phyloP scores from a whole-genome alignment of 2,113 vertebrate genomes.

The Larimichthys crocea region DNA sequence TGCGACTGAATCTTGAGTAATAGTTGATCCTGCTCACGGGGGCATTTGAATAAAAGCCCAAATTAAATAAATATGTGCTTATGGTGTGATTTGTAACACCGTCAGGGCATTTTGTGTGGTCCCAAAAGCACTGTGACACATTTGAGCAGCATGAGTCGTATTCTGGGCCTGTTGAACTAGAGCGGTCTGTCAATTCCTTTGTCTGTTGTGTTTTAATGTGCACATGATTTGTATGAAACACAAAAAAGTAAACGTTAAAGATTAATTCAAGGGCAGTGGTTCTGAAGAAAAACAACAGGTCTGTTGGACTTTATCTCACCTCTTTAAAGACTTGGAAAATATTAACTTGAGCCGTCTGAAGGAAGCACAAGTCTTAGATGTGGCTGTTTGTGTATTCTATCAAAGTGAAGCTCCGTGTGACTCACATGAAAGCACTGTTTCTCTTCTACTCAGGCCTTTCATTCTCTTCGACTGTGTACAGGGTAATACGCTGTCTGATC shows the following conservation, averaged over 20 bases:
- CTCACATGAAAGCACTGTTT: slow-evolving; percentile 38
- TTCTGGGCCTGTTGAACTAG: slow-evolving; percentile 1
- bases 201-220: neutral
- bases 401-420: slow-evolving; percentile 13
- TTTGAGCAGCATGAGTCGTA: neutral
- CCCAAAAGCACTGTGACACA: neutral
- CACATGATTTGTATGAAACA: slow-evolving; percentile 4
- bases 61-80: neutral
- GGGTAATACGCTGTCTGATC: slow-evolving; percentile 46
- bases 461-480: slow-evolving; percentile 34
- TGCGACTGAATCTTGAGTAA: neutral
- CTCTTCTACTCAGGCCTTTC: slow-evolving; percentile 44
- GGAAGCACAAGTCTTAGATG: slow-evolving; percentile 4
- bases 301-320: slow-evolving; percentile 59
- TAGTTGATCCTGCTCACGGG: slow-evolving; percentile 30
- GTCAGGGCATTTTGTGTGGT: neutral
- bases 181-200: neutral
- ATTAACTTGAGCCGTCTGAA: slow-evolving; percentile 52
- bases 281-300: slow-evolving; percentile 5
- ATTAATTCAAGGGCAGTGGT: slow-evolving; percentile 37
- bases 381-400: slow-evolving; percentile 29
- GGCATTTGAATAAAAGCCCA: slow-evolving; percentile 20
- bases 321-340: slow-evolving; percentile 55
- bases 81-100: neutral
- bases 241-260: slow-evolving; percentile 49